These are phyloP conservation scores for Sinonovacula constricta DNA, from an alignment of 1,140 invertebrate genomes.

Conservation along the genomic window DNA sequence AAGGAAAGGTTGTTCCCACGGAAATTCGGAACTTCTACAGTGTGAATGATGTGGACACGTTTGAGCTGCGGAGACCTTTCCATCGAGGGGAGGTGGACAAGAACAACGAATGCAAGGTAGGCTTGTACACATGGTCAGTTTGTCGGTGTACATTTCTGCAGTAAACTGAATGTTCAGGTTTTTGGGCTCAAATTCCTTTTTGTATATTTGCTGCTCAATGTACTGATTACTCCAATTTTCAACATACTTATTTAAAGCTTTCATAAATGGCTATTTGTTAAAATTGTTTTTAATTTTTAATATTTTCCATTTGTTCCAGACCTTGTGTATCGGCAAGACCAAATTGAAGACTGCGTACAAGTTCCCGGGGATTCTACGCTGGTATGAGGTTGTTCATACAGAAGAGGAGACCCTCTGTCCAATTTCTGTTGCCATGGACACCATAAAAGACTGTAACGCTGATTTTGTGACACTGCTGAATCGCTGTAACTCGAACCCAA, in stretches of 20 bases:
- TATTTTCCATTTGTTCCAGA: too few relatives aligned
- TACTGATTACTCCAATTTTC: too few relatives aligned
- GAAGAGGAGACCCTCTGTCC: slow-evolving; percentile 62
- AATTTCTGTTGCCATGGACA: slow-evolving; percentile 70
- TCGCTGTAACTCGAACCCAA: slow-evolving; percentile 47
- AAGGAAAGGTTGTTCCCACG: slow-evolving; percentile 58
- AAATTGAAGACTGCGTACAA: slow-evolving; percentile 68
- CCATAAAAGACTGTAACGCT: slow-evolving; percentile 64
- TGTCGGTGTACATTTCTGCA: too few relatives aligned
- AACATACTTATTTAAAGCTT: too few relatives aligned
- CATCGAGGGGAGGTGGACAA: slow-evolving; percentile 69
- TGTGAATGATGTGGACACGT: slow-evolving; percentile 73
- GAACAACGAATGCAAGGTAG: slow-evolving; percentile 75
- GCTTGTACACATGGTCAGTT: too few relatives aligned
- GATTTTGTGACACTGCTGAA: slow-evolving; percentile 62
- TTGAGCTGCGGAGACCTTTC: slow-evolving; percentile 73
- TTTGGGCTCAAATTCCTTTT: too few relatives aligned
- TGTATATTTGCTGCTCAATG: too few relatives aligned
- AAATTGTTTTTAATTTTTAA: too few relatives aligned
- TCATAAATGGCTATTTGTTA: too few relatives aligned
- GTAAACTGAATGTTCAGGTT: too few relatives aligned
- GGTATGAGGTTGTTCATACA: slow-evolving; percentile 70
- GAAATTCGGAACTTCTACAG: slow-evolving; percentile 71
- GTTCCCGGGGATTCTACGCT: slow-evolving; percentile 75
- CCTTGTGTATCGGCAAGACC: slow-evolving; percentile 71